These are phyloP conservation scores for Portevinia maculata DNA, from an alignment of 2,888 invertebrate genomes.

Conservation along the genomic window DNA sequence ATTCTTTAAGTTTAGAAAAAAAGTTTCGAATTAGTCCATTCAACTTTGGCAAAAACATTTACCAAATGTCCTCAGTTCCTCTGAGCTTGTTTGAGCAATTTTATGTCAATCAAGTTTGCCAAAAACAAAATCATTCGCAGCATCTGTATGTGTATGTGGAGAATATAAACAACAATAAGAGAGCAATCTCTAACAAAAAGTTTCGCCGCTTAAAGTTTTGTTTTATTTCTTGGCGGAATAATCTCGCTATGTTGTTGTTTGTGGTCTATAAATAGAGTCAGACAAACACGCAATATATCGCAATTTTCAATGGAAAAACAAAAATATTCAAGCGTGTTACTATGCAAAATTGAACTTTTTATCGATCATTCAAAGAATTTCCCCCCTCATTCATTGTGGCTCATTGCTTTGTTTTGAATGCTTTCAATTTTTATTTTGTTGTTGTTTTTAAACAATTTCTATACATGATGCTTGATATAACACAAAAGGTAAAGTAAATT, in stretches of 20 bases:
- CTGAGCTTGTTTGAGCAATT: slow-evolving; percentile 15
- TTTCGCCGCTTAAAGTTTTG: slow-evolving; percentile 7
- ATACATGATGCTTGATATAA: slow-evolving; percentile 20
- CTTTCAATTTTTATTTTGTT: slow-evolving; percentile 6
- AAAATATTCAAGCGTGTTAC: slow-evolving; percentile 3
- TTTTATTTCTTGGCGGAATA: slow-evolving; percentile 31
- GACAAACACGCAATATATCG: slow-evolving; percentile 35
- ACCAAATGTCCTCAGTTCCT: slow-evolving; percentile 25
- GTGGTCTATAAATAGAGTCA: slow-evolving; percentile 59
- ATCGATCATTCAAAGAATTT: slow-evolving; percentile 23
- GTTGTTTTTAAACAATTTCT: slow-evolving; percentile 19
- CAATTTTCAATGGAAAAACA: slow-evolving; percentile 25
- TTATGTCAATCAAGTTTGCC: slow-evolving; percentile 52
- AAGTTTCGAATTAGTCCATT: slow-evolving; percentile 56
- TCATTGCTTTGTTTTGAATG: slow-evolving; percentile 35
- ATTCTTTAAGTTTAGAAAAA: slow-evolving; percentile 22
- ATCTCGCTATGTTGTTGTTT: slow-evolving; percentile 58
- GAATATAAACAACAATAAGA: slow-evolving; percentile 52
- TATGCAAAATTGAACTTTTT: slow-evolving; percentile 29
- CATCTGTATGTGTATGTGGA: slow-evolving; percentile 8
- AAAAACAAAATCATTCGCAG: slow-evolving; percentile 1
- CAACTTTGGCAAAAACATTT: slow-evolving; percentile 51
- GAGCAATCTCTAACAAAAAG: slow-evolving; percentile 43
- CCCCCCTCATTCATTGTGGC: slow-evolving; percentile 28
- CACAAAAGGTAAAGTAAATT: slow-evolving; percentile 37